phyloP scores from a whole-genome alignment of 53 echinoderm and acorn worm species.

The Patiria pectinifera region DNA sequence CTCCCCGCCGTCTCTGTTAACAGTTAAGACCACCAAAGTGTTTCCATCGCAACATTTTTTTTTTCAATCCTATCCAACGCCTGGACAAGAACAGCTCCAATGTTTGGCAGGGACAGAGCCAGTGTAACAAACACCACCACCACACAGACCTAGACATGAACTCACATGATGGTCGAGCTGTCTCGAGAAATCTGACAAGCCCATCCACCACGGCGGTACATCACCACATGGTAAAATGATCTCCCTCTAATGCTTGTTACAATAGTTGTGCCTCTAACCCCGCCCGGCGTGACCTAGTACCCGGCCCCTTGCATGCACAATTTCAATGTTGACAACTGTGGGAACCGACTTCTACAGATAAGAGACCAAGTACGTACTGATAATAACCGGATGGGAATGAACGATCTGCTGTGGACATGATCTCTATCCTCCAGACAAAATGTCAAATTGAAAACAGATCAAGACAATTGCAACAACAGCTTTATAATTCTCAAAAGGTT shows the following conservation, averaged over 20 bases:
- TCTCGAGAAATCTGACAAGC: background rate
- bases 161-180: background rate
- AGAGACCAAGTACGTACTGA: background rate
- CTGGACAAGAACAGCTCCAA: background rate
- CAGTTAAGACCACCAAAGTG: too few relatives aligned
- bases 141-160: background rate
- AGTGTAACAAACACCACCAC: background rate
- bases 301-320: background rate
- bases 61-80: too few relatives aligned
- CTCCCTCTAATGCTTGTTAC: background rate
- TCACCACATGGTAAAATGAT: conserved; percentile 15
- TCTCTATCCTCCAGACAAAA: background rate
- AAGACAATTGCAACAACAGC: background rate
- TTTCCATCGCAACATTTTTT: too few relatives aligned
- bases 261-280: conserved; percentile 1
- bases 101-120: background rate
- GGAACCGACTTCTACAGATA: background rate
- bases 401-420: background rate
- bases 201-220: background rate
- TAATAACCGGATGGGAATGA: background rate
- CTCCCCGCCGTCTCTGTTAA: too few relatives aligned
- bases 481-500: background rate
- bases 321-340: conserved; percentile 22
- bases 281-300: background rate
- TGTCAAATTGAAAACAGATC: background rate